Conservation (phyloP, 2,888 invertebrate species). For the Drosophila infuscata region DNA sequence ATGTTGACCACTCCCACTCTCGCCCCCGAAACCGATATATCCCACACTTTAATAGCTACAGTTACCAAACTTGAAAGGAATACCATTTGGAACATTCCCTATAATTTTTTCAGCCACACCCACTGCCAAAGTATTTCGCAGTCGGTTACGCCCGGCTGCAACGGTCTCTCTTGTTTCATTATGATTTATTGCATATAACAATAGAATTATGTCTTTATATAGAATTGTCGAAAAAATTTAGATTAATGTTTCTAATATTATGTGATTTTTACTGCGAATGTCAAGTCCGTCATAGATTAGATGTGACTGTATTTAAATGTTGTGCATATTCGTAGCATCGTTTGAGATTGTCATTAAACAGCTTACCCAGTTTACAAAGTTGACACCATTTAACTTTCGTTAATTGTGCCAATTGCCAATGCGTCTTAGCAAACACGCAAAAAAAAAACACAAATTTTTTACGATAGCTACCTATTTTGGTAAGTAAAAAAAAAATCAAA, state of each 20-base stretch:
- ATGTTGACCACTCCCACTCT: too few species aligned
- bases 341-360: conserved; percentile 49
- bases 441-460: conserved; percentile 32
- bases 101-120: too few species aligned
- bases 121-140: background rate
- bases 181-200: background rate
- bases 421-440: conserved; percentile 61
- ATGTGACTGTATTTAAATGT: conserved; percentile 8
- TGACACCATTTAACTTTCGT: conserved; percentile 74
- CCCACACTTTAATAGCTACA: too few species aligned
- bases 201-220: background rate
- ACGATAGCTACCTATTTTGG: conserved; percentile 67
- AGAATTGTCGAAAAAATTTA: background rate
- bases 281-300: background rate
- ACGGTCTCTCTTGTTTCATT: background rate
- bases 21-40: too few species aligned
- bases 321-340: conserved; percentile 3
- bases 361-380: conserved; percentile 58
- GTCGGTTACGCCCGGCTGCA: background rate
- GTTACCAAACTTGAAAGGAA: too few species aligned
- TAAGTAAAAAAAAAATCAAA: conserved; percentile 49
- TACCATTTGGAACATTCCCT: too few species aligned
- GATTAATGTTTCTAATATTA: background rate
- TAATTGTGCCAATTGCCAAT: conserved; percentile 76
- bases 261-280: background rate